Percentiles rank a stretch among this genome's conserved stretches.
Evolutionary conservation across 2,797 vertebrate genomes (phyloP).

Genomic region (Echeneis naucrates): DNA sequence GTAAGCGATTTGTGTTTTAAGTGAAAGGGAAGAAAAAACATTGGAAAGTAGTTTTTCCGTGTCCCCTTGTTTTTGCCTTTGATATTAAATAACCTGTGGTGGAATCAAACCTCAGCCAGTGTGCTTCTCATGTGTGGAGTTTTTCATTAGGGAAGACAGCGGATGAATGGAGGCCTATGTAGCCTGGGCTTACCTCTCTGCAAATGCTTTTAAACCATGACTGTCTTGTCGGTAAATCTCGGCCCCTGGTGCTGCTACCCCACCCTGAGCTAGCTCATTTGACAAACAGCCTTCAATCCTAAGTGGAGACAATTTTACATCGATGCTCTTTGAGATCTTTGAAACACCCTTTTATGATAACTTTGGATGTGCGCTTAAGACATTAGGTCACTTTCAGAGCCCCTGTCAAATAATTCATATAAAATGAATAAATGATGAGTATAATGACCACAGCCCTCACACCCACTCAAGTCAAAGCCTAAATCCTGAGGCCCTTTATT

Average conservation of each 20-base stretch:
- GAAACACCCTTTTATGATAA: conserved; percentile 64
- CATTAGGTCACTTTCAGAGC: conserved; percentile 72
- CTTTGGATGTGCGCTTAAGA: conserved; percentile 37
- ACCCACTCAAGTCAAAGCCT: conserved; percentile 50
- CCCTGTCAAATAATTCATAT: conserved; percentile 72
- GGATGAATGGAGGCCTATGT: conserved; percentile 85
- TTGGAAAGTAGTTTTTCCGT: conserved; percentile 80
- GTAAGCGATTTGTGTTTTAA: conserved; percentile 75
- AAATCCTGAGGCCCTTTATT: conserved; percentile 67
- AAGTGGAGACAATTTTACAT: conserved; percentile 67
- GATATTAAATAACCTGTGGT: conserved; percentile 76
- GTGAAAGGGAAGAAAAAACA: conserved; percentile 80
- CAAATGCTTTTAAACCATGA: conserved; percentile 78
- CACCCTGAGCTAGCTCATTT: conserved; percentile 70
- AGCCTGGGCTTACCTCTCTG: conserved; percentile 73
- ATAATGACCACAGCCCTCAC: conserved; percentile 61
- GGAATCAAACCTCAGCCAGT: conserved; percentile 70
- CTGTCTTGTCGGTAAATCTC: conserved; percentile 79
- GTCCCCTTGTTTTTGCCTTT: conserved; percentile 77
- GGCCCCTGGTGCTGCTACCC: conserved; percentile 54
- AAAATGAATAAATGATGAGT: conserved; percentile 68
- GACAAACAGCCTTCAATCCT: conserved; percentile 69
- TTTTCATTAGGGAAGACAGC: conserved; percentile 82
- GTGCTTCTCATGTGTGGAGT: conserved; percentile 77
- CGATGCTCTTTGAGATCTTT: conserved; percentile 59